Conservation (phyloP, 2,113 vertebrate genomes). For the Grus americana region DNA sequence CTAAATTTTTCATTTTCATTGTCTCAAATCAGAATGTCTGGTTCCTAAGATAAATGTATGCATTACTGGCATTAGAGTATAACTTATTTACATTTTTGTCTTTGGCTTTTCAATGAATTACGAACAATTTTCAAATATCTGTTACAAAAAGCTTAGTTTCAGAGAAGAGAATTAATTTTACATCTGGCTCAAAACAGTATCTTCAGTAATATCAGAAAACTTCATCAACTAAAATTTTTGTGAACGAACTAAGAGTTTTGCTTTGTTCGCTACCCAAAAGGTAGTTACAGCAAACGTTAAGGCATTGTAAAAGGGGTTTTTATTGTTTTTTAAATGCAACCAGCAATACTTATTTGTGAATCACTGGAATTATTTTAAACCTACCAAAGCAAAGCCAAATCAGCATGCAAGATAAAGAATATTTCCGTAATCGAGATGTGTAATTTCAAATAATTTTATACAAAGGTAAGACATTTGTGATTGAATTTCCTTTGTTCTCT, state of each 20-base stretch:
- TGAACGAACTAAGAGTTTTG: not conserved
- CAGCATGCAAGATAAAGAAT: not conserved
- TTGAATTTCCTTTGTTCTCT: not conserved
- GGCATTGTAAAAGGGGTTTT: not conserved
- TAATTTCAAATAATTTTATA: not conserved
- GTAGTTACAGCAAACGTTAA: not conserved
- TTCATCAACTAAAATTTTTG: not conserved
- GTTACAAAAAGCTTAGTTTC: not conserved
- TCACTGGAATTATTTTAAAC: not conserved
- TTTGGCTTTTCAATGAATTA: not conserved
- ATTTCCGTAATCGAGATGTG: not conserved
- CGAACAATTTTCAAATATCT: not conserved
- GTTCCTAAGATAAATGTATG: not conserved
- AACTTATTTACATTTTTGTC: not conserved
- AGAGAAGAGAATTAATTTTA: not conserved
- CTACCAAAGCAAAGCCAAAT: not conserved
- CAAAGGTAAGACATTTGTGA: not conserved
- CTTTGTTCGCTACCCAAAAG: not conserved
- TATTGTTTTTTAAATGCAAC: not conserved
- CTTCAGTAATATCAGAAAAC: not conserved
- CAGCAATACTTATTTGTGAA: not conserved
- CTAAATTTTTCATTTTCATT: not conserved
- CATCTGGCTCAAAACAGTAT: not conserved
- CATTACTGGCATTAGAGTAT: not conserved
- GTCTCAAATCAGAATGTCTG: not conserved